Evolutionary conservation across 92 coral and sea anemone genomes (phyloP).

Genomic region (Galaxea fascicularis): DNA sequence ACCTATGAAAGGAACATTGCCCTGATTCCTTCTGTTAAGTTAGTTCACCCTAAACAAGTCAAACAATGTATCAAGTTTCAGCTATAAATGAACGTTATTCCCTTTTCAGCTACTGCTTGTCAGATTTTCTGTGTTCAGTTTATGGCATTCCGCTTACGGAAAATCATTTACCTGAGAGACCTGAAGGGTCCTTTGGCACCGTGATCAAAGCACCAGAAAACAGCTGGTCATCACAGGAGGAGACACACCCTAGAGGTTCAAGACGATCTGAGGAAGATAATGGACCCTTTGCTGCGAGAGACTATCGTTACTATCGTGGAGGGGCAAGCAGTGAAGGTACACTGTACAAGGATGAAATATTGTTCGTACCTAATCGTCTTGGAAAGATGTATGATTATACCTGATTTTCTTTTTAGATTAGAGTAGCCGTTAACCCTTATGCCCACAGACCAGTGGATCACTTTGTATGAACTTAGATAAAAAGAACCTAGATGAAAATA

Average conservation of each 20-base stretch:
- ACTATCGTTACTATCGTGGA: constrained; percentile 57
- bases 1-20: too few relatives aligned
- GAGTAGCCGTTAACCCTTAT: too few relatives aligned
- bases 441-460: too few relatives aligned
- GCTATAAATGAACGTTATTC: neutral
- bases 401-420: too few relatives aligned
- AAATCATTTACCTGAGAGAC: constrained; percentile 93
- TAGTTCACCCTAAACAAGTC: neutral
- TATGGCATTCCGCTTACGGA: constrained; percentile 82
- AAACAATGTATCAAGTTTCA: neutral
- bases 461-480: too few relatives aligned
- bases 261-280: constrained; percentile 28
- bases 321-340: constrained; percentile 32
- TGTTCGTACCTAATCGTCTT: too few relatives aligned
- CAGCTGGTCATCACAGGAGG: constrained; percentile 7
- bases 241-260: constrained; percentile 7
- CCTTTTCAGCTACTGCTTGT: constrained; percentile 87
- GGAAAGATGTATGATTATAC: too few relatives aligned
- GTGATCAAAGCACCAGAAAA: constrained; percentile 54
- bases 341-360: neutral
- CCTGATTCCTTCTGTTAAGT: neutral
- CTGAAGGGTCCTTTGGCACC: constrained; percentile 86
- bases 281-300: constrained; percentile 53
- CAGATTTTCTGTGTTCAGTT: constrained; percentile 91
- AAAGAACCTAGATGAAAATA: too few relatives aligned